These are phyloP conservation scores for Drosophila kambysellisi DNA, from an alignment of 2,888 invertebrate species.

Conservation along the genomic window DNA sequence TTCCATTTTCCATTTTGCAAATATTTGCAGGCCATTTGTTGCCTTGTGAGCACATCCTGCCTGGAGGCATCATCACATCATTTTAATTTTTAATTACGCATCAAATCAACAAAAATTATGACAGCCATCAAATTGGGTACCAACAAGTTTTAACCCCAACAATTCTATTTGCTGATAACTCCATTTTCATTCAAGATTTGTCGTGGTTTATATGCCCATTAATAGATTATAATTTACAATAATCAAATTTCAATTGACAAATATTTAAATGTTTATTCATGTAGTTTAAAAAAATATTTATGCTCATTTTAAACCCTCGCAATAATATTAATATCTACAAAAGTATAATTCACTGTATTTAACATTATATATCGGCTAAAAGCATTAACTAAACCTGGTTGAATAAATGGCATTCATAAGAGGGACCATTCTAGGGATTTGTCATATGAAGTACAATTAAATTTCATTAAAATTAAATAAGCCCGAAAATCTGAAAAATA, in stretches of 20 bases:
- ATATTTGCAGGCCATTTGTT: constrained; percentile 61
- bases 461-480: not conserved
- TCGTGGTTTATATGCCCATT: not conserved
- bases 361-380: not conserved
- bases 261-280: not conserved
- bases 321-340: not conserved
- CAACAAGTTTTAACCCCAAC: not conserved
- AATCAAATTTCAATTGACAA: not conserved
- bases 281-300: not conserved
- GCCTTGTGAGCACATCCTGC: constrained; percentile 44
- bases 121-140: constrained; percentile 31
- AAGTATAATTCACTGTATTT: not conserved
- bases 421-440: not conserved
- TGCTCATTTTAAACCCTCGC: not conserved
- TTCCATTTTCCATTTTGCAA: constrained; percentile 52
- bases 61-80: constrained; percentile 59
- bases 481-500: not conserved
- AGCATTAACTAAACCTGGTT: not conserved
- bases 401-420: not conserved
- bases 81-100: constrained; percentile 76
- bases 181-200: not conserved
- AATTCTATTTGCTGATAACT: not conserved
- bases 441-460: not conserved
- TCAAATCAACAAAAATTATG: constrained; percentile 76
- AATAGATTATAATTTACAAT: not conserved